Evolutionary conservation across 1,140 invertebrate species (phyloP), one percentile per base, ranked within the genome.

Genomic region (Helicoverpa zea): DNA sequence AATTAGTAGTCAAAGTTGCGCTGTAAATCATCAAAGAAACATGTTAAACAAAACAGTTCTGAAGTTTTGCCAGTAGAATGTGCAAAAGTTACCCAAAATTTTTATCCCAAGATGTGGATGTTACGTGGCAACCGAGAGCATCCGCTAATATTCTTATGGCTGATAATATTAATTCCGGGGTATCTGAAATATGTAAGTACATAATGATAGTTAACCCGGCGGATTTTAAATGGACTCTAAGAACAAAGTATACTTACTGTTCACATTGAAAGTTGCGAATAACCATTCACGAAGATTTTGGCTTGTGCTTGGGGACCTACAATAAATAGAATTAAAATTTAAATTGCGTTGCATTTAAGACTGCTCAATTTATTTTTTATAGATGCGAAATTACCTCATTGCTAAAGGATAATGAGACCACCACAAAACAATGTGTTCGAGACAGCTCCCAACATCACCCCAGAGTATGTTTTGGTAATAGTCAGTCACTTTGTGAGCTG

Each of bases 341-440:
- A 54, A 54, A 7, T n/a, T 23, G 5, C 18, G 5, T 30, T 12
- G 4, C 13, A 61, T 30, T 14, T 10, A 30, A 61, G 23, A 1
- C 23, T 23, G 23, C 35, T 43, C 0, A 7, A 43, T 1, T 7
- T 9, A 7, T 43, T 43, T 43, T 30, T 61, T 14, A 3, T 61
- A 14, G 3, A 35, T 13, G 3, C 3, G 23, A 23, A 23, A 23
- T 78, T 94, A 95, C 90, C 96, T 96, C 52, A 96, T 96, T 18
- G 97, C 96, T 7, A 97, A 94, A 0, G 97, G 96, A 80, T 96
- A 96, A 1, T 96, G 90, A 7, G 96, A 97, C 97, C 97, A 98
- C 97, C 97, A 98, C 1, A 98, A 93, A n/a, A 98, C 94, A 5
- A 97, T 96, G 83, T 98, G 97, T 88, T 98, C 97, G 63, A 97